Evolutionary conservation across 1,140 invertebrate genomes (phyloP).

Genomic region (Dermatophagoides farinae): DNA sequence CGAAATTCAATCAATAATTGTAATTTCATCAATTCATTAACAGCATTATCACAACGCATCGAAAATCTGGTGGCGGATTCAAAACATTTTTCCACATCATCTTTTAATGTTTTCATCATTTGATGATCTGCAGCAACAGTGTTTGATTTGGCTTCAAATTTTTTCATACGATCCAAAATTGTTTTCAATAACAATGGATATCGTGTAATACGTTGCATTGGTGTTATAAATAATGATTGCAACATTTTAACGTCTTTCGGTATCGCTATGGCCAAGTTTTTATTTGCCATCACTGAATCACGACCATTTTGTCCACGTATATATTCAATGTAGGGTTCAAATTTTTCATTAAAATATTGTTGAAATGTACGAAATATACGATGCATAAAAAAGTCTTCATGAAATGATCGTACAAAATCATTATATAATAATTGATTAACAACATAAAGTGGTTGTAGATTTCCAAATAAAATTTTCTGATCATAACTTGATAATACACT

Average conservation of each 20-base stretch:
- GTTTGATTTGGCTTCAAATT: background rate
- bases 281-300: background rate
- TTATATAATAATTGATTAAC: background rate
- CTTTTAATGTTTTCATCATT: no score
- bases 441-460: background rate
- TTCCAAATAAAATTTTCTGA: background rate
- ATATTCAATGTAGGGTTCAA: slow-evolving; percentile 7
- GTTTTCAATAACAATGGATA: background rate
- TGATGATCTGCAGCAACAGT: no score
- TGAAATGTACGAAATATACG: background rate
- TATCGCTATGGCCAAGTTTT: background rate
- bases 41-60: background rate
- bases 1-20: background rate
- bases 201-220: background rate
- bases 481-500: background rate
- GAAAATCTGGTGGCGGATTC: background rate
- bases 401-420: background rate
- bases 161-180: background rate
- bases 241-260: background rate
- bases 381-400: background rate
- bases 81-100: background rate
- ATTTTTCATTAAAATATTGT: background rate
- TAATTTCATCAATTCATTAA: background rate
- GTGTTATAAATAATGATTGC: background rate
- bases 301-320: background rate